Percentiles rank a stretch among this genome's conserved stretches.
Conservation (phyloP, 2,888 invertebrate genomes). For the Synergus itoensis region DNA sequence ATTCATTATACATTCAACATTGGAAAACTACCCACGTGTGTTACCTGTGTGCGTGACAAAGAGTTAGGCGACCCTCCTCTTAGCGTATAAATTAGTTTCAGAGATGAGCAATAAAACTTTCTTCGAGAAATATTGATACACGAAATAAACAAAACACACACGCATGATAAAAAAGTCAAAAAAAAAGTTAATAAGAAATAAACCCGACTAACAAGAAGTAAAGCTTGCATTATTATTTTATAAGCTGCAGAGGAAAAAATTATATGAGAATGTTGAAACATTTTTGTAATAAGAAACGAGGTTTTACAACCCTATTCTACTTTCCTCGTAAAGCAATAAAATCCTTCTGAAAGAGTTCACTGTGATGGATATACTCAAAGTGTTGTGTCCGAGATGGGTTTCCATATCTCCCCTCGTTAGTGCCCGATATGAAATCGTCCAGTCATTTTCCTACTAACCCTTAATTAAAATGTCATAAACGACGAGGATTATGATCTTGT, state of each 20-base stretch:
- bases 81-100: slow-evolving; percentile 30
- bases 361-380: slow-evolving; percentile 38
- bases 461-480: slow-evolving; percentile 41
- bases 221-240: neutral
- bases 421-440: slow-evolving; percentile 35
- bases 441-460: slow-evolving; percentile 41
- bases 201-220: neutral
- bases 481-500: slow-evolving; percentile 31
- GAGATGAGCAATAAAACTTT: slow-evolving; percentile 1
- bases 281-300: slow-evolving; percentile 14
- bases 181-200: neutral
- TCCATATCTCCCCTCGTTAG: slow-evolving; percentile 39
- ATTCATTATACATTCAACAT: slow-evolving; percentile 39
- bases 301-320: slow-evolving; percentile 14
- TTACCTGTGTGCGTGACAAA: slow-evolving; percentile 35
- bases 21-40: slow-evolving; percentile 41
- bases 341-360: slow-evolving; percentile 36
- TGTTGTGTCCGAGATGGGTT: slow-evolving; percentile 27
- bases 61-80: slow-evolving; percentile 29
- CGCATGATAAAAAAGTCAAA: neutral
- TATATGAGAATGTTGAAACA: neutral
- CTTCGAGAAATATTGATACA: slow-evolving; percentile 8
- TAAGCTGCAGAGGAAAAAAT: neutral
- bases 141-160: neutral
- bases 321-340: slow-evolving; percentile 13